Base-by-base conservation (phyloP, 92 coral and sea anemone genomes). In the Zoanthus solanderi region DNA sequence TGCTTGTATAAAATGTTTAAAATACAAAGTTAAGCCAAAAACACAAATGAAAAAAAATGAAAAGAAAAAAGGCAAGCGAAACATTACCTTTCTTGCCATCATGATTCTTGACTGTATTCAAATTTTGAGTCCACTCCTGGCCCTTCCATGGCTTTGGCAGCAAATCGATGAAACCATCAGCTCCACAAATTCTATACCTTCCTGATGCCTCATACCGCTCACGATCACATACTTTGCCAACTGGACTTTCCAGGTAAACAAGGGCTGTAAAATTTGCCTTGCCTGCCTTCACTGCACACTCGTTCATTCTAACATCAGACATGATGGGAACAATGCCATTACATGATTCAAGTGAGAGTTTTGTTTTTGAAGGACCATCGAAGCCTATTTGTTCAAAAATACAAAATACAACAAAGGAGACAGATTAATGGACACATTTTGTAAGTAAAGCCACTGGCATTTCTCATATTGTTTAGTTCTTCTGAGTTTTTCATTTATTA, bases 151-250 rank as follows among this genome's bases (percentile, higher is more conserved):
- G 90, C 65, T 89, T 87, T 30, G 99, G 99, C 42, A 97, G 93
- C 75, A 97, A 76, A 77, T 97, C 98, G 50, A 92, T 73, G 11
- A 96, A 79, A 69, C 87, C 87, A 74, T 90, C 90, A 5, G 94
- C 95, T 23, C 96, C 98, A 85, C 99, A 97, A 81, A 97, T 66
- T 53, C 91, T 90, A 90, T 73, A 95, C 60, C 88, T 52, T 50
- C 93, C 98, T 29, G 99, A 97, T 0, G 98, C 98, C 57, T 91
- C 95, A 57, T 92, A 97, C 5, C 88, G 80, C 54, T 95, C 95
- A 0, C 99, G 92, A 84, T 97, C 99, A 84, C 99, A 97, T 23
- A 96, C 98, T 84, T 84, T 94, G 10, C 93, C 94, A 12, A 94
- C 89, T 0, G 37, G 57, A 14, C 94, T 95, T 44, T 88, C 84